A percentile compares a stretch with the other conserved stretches of the same genome.
phyloP scores from a whole-genome alignment of 53 echinoderm and acorn worm genomes.

The Temnopleurus reevesii region DNA sequence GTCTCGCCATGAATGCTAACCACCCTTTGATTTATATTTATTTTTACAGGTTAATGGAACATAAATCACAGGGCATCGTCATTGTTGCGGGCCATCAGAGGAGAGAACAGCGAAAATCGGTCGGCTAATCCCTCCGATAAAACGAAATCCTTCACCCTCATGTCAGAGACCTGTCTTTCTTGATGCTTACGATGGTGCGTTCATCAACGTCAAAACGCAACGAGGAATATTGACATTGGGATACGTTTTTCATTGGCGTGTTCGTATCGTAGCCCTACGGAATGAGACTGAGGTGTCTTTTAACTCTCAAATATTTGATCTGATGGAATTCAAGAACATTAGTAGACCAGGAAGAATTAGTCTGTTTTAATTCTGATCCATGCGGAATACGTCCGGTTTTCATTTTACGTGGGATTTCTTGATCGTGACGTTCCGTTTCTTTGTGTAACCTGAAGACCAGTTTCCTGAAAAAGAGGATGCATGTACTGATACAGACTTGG shows the following conservation, averaged over 20 bases:
- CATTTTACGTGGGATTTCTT: background rate
- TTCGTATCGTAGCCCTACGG: background rate
- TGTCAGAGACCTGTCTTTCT: conserved; percentile 7
- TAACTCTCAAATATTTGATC: background rate
- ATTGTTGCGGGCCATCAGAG: conserved; percentile 7
- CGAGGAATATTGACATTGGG: background rate
- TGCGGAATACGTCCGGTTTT: background rate
- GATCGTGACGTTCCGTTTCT: background rate
- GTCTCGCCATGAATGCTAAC: background rate
- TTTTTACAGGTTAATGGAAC: conserved; percentile 33
- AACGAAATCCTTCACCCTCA: background rate
- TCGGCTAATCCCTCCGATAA: conserved; percentile 2
- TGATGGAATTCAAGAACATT: background rate
- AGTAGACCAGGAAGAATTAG: background rate
- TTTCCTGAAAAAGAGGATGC: background rate
- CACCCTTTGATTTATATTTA: conserved; percentile 6
- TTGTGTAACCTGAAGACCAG: background rate
- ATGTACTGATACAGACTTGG: background rate
- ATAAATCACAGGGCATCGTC: conserved; percentile 6
- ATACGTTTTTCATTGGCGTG: background rate
- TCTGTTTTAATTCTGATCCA: background rate
- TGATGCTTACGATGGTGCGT: background rate
- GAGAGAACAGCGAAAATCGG: background rate
- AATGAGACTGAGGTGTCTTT: background rate
- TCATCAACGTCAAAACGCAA: background rate